phyloP scores from a whole-genome alignment of 2,888 invertebrate species.

The Cyrtodaria siliqua region DNA sequence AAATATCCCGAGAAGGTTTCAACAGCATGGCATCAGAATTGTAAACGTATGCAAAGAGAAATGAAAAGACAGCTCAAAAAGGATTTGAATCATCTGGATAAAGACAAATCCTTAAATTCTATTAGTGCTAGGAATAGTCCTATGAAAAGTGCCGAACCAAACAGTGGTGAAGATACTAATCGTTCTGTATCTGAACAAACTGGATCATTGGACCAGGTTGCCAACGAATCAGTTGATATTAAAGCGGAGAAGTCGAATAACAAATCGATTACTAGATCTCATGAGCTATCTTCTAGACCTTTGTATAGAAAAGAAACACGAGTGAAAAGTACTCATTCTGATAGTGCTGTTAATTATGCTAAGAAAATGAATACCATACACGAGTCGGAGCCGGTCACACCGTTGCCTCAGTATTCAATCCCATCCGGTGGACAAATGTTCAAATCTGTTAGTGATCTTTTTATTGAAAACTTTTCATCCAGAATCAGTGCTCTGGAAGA shows the following conservation, averaged over 20 bases:
- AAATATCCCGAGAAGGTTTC: conserved; percentile 66
- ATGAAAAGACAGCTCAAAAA: conserved; percentile 72
- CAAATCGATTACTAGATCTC: not conserved
- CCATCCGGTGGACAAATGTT: conserved; percentile 58
- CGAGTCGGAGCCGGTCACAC: conserved; percentile 50
- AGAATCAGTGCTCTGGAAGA: conserved; percentile 72
- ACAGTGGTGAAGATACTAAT: conserved; percentile 38
- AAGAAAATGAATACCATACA: conserved; percentile 53
- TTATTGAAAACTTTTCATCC: conserved; percentile 75
- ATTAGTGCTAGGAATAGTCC: conserved; percentile 31
- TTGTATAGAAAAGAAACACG: conserved; percentile 38
- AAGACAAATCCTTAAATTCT: conserved; percentile 28
- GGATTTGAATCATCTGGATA: conserved; percentile 55
- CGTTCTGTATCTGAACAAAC: conserved; percentile 5
- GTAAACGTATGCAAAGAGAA: conserved; percentile 71
- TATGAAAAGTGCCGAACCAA: conserved; percentile 21
- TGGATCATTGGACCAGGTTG: not conserved
- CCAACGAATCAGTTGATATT: not conserved
- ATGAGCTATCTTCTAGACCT: conserved; percentile 7
- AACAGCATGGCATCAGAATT: conserved; percentile 68
- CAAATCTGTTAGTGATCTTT: conserved; percentile 76
- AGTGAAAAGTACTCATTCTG: conserved; percentile 62
- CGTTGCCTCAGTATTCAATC: conserved; percentile 50
- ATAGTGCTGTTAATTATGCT: conserved; percentile 47
- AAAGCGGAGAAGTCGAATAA: too few species aligned